Conservation (phyloP, 2,888 invertebrate genomes). For the Callimorpha dominula region DNA sequence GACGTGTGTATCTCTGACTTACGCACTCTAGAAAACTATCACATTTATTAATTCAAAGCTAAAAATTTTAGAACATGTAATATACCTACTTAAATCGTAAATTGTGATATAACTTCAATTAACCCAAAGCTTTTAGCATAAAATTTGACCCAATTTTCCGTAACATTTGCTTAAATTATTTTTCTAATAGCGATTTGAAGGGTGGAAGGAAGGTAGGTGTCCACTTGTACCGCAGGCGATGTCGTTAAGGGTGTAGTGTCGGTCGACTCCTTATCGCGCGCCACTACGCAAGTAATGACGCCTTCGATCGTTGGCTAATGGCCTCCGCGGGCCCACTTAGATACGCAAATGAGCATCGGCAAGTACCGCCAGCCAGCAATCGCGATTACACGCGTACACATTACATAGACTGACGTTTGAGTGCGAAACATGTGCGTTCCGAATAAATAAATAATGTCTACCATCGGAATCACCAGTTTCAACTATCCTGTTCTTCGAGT, state of each 20-base stretch:
- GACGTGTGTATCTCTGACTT: not conserved
- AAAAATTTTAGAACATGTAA: slow-evolving; percentile 7
- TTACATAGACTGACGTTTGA: slow-evolving; percentile 62
- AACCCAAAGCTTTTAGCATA: slow-evolving; percentile 47
- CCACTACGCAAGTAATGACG: slow-evolving; percentile 82
- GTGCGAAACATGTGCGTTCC: slow-evolving; percentile 36
- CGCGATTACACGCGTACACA: slow-evolving; percentile 68
- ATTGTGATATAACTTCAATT: slow-evolving; percentile 49
- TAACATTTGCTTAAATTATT: slow-evolving; percentile 54
- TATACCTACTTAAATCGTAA: slow-evolving; percentile 39
- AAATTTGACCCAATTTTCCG: slow-evolving; percentile 52
- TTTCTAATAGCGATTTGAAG: slow-evolving; percentile 58
- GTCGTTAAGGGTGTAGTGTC: slow-evolving; percentile 77
- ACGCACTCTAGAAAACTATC: not conserved
- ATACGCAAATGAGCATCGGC: slow-evolving; percentile 86
- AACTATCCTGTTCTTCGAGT: not conserved
- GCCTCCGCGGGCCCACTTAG: slow-evolving; percentile 84
- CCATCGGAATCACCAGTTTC: slow-evolving; percentile 11
- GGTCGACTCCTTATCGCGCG: slow-evolving; percentile 79
- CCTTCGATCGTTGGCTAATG: slow-evolving; percentile 85
- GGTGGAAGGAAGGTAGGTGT: slow-evolving; percentile 69
- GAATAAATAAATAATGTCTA: slow-evolving; percentile 12
- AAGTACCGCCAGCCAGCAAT: slow-evolving; percentile 65
- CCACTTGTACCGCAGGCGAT: slow-evolving; percentile 72
- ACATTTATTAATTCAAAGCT: no score